Base-by-base conservation (phyloP, 2,888 invertebrate genomes). In the Zaprionus obscuricornis region DNA sequence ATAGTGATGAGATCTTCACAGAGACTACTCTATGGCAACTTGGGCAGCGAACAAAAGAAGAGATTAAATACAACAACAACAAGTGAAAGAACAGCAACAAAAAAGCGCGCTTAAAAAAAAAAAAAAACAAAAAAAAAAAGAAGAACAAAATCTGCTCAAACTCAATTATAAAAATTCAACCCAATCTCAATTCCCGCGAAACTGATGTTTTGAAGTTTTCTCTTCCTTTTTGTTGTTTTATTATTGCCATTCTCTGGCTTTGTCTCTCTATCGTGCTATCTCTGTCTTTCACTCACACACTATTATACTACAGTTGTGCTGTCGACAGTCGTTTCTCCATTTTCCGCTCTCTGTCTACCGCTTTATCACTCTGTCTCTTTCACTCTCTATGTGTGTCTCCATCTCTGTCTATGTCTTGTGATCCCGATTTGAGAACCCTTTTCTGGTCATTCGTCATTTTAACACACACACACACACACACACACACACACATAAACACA, bases 131-230 rank as follows among this genome's bases (percentile, higher is more conserved):
- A 46, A 55, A 22, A 18, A 43, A 56, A 45, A 33, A 18, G 18
- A 33, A 62, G 13, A 33, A 54, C 7, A 42, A 69, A 58, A 68
- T 74, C 68, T 57, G 60, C 74, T 70, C 70, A 65, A 74, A 79
- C 78, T 78, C 77, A 78, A 78, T 78, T 78, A 79, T 79, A 77
- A 79, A 81, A 74, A 67, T 83, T 75, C 72, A 83, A 70, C 81
- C 78, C 84, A 81, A 84, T 85, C 77, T 84, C 78, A 81, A 78
- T 85, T 83, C 76, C 62, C 73, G 86, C 75, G 86, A 83, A 66
- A 83, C 73, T 79, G 74, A 62, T 71, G 69, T 59, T 68, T 79
- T 73, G 52, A 66, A 37, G 43, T 29, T 66, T 14, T 24, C 16
- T 22, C 16, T 31, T 42, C 17, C 17, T n/a, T 46, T 31, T 47